A percentile compares a stretch with the other conserved stretches of the same genome.
These are phyloP conservation scores for Drosophila silvestris DNA, from an alignment of 2,888 invertebrate genomes.

Conservation along the genomic window DNA sequence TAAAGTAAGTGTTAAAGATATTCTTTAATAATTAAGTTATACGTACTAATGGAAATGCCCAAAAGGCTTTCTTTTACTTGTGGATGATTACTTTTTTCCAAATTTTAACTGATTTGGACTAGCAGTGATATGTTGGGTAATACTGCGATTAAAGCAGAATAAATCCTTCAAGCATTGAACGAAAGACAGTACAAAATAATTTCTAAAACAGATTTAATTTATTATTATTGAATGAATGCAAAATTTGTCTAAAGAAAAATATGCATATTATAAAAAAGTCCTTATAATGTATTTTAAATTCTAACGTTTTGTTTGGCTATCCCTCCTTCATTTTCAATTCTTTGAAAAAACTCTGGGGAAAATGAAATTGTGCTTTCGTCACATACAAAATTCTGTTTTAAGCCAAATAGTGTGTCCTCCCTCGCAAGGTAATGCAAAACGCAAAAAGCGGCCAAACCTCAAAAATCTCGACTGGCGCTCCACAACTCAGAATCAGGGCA, in stretches of 20 bases:
- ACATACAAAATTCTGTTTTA: slow-evolving; percentile 70
- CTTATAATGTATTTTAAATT: not conserved
- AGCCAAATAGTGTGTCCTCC: slow-evolving; percentile 54
- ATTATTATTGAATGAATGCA: not conserved
- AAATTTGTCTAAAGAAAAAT: not conserved
- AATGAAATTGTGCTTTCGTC: slow-evolving; percentile 29
- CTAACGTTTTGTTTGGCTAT: not conserved
- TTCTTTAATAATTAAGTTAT: not conserved
- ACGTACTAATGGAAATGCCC: not conserved
- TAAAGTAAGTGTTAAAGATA: not conserved
- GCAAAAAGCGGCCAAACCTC: slow-evolving; percentile 51
- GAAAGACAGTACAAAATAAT: not conserved
- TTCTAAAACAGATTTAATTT: not conserved
- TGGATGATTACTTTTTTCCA: not conserved
- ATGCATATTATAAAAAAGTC: not conserved
- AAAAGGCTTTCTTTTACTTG: not conserved
- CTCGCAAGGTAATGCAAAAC: slow-evolving; percentile 14
- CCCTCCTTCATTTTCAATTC: not conserved
- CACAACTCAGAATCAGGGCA: slow-evolving; percentile 11
- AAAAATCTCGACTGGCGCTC: slow-evolving; percentile 61
- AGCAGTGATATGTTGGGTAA: not conserved
- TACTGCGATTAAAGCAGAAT: not conserved
- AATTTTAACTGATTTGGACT: not conserved
- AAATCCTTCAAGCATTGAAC: not conserved
- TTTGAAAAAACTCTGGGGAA: slow-evolving; percentile 12